Evolutionary conservation across 1,140 invertebrate species (phyloP).

Genomic region (Macrocentrus cingulum): DNA sequence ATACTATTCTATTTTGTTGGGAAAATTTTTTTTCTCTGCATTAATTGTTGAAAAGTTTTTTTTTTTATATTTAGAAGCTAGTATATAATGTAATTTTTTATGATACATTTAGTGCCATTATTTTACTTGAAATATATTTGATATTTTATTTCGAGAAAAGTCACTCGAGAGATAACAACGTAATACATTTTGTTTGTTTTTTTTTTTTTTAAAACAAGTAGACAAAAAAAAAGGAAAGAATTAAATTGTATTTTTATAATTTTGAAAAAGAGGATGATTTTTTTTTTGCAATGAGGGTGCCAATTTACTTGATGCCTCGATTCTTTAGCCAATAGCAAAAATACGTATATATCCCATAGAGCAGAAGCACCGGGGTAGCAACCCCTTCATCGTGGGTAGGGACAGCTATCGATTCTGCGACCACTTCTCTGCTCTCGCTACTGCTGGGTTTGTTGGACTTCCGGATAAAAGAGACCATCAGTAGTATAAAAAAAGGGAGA

Average conservation of each 20-base stretch:
- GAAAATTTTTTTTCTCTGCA: not conserved
- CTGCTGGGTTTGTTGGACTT: slow-evolving; percentile 36
- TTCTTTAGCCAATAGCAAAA: not conserved
- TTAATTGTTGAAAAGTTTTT: no score
- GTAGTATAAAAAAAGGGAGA: not conserved
- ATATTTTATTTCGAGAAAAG: no score
- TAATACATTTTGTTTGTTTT: not conserved
- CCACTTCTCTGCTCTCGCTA: slow-evolving; percentile 8
- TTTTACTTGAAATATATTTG: no score
- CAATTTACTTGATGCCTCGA: not conserved
- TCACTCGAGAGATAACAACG: no score
- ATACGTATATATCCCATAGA: slow-evolving; percentile 12
- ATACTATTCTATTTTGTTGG: not conserved
- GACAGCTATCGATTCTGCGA: slow-evolving; percentile 49
- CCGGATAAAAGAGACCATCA: slow-evolving; percentile 42
- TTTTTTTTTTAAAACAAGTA: not conserved
- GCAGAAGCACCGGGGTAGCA: slow-evolving; percentile 36
- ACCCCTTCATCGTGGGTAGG: slow-evolving; percentile 41
- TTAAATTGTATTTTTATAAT: no score
- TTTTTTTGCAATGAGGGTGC: not conserved
- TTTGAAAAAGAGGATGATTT: not conserved
- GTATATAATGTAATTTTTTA: no score
- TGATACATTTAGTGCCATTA: no score
- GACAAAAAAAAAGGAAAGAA: no score
- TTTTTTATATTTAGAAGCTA: no score